Base-by-base conservation (phyloP, 2,113 vertebrate species). In the Myrmecophaga tridactyla region DNA sequence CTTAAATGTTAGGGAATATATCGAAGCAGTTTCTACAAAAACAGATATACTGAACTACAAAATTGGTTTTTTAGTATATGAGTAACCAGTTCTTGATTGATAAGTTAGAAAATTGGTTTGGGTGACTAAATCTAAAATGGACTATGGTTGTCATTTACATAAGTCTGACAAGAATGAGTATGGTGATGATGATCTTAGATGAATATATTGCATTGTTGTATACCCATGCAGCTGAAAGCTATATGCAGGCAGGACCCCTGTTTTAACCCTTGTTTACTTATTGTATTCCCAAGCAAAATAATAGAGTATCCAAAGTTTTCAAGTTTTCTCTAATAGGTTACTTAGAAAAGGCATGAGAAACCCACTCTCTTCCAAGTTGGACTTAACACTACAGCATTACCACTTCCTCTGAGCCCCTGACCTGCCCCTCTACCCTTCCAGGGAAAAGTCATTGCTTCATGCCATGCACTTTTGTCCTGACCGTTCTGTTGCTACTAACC, bases 381-480 rank as follows among this genome's bases (percentile, higher is more conserved):
- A 10, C 65, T 60, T 46, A 11, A 29, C 1, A 34, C 1, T 41
- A 7, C 29, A 23, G 4, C 2, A 2, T 12, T 20, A 21, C 12
- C 60, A 0, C 9, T 29, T 48, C 3, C 14, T 31, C 51, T 9
- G 13, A 41, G 9, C 11, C 7, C 29, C n/a, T 46, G 43, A 36
- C 31, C 4, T 6, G 20, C 18, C 34, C 31, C 1, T 20, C 31
- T 10, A 10, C 41, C 20, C 2, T 43, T 60, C 46, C 20, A 23
- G 18, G 6, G n/a, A 41, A 82, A 12, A 76, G 25, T 25, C 4
- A 4, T 6, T 34, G 39, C 25, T 48, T 39, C 27, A 2, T 3
- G 20, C 0, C 1, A 20, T 13, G 8, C 2, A 1, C 4, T 7
- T 3, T 7, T 3, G 14, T 6, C 34, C 13, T 1, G 6, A 23